Percentiles rank a stretch among this genome's conserved stretches.
These are phyloP conservation scores for Didymodactylos carnosus DNA, from an alignment of 2,888 invertebrate genomes.

Conservation along the genomic window DNA sequence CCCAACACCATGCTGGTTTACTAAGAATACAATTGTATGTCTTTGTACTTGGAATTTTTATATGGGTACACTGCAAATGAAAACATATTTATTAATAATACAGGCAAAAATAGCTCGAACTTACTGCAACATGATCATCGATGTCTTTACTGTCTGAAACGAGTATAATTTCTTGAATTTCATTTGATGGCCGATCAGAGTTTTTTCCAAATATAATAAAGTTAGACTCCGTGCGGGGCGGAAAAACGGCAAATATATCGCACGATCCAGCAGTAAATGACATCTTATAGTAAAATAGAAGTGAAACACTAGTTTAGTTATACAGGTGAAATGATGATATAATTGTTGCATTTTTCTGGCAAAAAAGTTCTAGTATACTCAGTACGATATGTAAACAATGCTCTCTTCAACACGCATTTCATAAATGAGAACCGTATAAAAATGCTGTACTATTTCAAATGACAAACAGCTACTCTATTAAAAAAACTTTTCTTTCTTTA, in stretches of 20 bases:
- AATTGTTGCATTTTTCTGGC: too few relatives aligned
- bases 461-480: too few relatives aligned
- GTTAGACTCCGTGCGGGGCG: constrained; percentile 42
- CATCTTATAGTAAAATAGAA: too few relatives aligned
- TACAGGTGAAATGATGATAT: too few relatives aligned
- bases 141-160: too few relatives aligned
- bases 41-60: constrained; percentile 43
- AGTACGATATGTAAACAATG: too few relatives aligned
- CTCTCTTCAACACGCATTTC: too few relatives aligned
- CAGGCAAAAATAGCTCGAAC: background rate
- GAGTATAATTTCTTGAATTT: constrained; percentile 47
- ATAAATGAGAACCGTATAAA: too few relatives aligned
- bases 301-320: too few relatives aligned
- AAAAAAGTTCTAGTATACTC: too few relatives aligned
- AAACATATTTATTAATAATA: background rate
- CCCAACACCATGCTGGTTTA: constrained; percentile 64
- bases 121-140: background rate
- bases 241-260: constrained; percentile 51
- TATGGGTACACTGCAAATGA: constrained; percentile 48
- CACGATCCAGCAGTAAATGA: constrained; percentile 24
- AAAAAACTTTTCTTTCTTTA: too few relatives aligned
- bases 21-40: constrained; percentile 53
- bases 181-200: constrained; percentile 48
- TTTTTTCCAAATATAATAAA: constrained; percentile 54
- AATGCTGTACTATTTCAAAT: too few relatives aligned